Percentiles rank a stretch among this genome's conserved stretches.
Evolutionary conservation across 1,140 invertebrate genomes (phyloP).

Genomic region (Drosophila tropicalis): DNA sequence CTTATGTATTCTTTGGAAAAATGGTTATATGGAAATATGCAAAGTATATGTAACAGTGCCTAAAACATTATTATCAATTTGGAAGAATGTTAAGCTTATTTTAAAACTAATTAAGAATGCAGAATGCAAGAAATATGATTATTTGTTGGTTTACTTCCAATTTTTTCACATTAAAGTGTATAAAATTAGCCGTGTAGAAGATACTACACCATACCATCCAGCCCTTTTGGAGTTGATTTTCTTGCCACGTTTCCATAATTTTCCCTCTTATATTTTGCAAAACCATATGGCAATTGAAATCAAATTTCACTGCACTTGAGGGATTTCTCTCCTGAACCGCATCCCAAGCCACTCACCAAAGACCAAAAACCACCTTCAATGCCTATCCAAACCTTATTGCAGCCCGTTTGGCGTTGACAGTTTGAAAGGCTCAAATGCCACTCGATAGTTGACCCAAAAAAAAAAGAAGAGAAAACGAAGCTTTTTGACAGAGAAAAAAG

Average conservation of each 20-base stretch:
- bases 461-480: slow-evolving; percentile 10
- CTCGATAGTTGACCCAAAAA: slow-evolving; percentile 77
- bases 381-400: slow-evolving; percentile 25
- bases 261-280: slow-evolving; percentile 34
- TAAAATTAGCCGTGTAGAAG: background rate
- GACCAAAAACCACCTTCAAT: slow-evolving; percentile 56
- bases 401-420: slow-evolving; percentile 54
- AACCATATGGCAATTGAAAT: slow-evolving; percentile 78
- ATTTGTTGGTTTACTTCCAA: too few relatives aligned
- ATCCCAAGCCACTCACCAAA: slow-evolving; percentile 47
- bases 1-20: background rate
- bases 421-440: slow-evolving; percentile 67
- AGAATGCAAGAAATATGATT: too few relatives aligned
- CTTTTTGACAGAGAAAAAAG: slow-evolving; percentile 21
- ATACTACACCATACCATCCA: background rate
- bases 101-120: too few relatives aligned
- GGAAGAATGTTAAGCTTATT: too few relatives aligned
- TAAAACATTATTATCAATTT: too few relatives aligned
- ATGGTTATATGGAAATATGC: background rate
- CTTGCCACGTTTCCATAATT: slow-evolving; percentile 6
- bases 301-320: slow-evolving; percentile 73
- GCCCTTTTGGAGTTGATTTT: background rate
- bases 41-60: too few relatives aligned
- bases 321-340: slow-evolving; percentile 35
- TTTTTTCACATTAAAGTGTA: background rate